phyloP scores from a whole-genome alignment of 2,797 vertebrate genomes.

The Sebastes oblongus region DNA sequence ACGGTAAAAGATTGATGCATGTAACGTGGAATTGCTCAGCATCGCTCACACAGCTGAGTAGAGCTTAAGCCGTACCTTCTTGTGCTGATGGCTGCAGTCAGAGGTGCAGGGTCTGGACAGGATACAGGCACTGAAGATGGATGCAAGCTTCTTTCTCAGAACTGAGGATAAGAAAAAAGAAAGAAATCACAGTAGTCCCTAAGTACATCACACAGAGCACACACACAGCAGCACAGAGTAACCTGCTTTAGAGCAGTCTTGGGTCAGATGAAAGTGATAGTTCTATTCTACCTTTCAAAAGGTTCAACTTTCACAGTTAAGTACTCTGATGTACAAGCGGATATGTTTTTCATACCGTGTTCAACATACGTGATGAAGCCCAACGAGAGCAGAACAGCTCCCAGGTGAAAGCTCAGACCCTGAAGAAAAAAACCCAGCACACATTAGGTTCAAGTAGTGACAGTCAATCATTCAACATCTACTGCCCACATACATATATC shows the following conservation, averaged over 20 bases:
- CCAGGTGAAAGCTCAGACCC: constrained; percentile 94
- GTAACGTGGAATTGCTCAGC: background rate
- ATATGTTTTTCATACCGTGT: constrained; percentile 80
- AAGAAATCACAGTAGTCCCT: background rate
- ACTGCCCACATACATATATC: background rate
- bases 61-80: constrained; percentile 77
- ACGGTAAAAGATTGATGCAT: too few species aligned
- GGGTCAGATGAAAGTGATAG: background rate
- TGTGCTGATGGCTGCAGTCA: constrained; percentile 86
- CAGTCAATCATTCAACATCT: background rate
- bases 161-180: constrained; percentile 69
- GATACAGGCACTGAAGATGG: constrained; percentile 88
- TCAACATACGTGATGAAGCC: constrained; percentile 94
- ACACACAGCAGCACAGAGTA: too few species aligned
- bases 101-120: constrained; percentile 85
- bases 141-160: constrained; percentile 86
- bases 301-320: background rate
- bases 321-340: background rate
- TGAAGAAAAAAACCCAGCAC: constrained; percentile 45
- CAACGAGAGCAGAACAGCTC: constrained; percentile 89
- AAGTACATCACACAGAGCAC: background rate
- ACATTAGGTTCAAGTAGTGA: background rate
- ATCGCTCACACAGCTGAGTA: background rate
- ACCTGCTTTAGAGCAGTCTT: background rate
- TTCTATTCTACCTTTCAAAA: background rate